phyloP scores from a whole-genome alignment of 2,797 vertebrate species.

The Tapera naevia region DNA sequence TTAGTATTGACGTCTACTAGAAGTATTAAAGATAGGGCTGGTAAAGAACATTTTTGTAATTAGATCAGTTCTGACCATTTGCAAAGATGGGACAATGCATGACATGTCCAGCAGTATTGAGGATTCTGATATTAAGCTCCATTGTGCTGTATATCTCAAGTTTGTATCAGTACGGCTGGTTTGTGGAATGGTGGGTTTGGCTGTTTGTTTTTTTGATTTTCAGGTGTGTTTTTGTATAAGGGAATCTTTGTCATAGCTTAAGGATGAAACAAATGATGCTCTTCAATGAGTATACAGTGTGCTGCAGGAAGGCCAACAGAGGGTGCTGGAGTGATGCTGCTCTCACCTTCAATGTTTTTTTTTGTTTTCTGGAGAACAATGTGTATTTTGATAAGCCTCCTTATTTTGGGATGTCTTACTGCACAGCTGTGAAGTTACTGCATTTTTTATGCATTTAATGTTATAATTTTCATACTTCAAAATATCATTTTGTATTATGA shows the following conservation, averaged over 20 bases:
- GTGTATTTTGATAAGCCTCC: neutral
- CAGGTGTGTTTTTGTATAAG: neutral
- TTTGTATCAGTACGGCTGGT: neutral
- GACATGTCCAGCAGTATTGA: neutral
- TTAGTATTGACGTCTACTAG: neutral
- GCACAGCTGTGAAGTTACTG: neutral
- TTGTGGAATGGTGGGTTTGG: neutral
- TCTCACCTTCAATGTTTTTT: neutral
- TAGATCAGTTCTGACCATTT: neutral
- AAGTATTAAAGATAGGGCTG: neutral
- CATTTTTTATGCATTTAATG: neutral
- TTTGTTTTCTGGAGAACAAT: neutral
- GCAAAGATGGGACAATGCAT: neutral
- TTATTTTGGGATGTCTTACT: neutral
- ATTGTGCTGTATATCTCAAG: neutral
- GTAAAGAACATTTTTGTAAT: neutral
- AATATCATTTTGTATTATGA: neutral
- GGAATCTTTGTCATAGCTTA: neutral
- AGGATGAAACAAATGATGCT: neutral
- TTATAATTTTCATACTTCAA: neutral
- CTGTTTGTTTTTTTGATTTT: neutral
- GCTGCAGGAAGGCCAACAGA: constrained; percentile 53
- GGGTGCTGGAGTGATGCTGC: constrained; percentile 56
- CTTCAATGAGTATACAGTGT: neutral
- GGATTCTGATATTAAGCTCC: neutral